phyloP scores from a whole-genome alignment of 2,113 vertebrate genomes.

The Oncorhynchus mykiss region DNA sequence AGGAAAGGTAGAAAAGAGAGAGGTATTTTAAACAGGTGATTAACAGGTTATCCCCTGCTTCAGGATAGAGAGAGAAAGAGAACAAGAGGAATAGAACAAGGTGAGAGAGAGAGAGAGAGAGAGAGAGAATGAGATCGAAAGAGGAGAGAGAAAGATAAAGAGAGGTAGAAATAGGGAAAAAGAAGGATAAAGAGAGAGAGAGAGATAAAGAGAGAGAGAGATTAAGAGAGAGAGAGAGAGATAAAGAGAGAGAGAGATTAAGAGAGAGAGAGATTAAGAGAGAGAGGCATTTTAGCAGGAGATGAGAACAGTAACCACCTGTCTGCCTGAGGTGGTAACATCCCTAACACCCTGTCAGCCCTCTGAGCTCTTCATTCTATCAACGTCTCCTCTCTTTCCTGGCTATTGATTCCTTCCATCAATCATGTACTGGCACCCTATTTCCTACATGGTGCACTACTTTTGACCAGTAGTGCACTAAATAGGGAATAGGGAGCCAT shows the following conservation, averaged over 20 bases:
- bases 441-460: too few species aligned
- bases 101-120: neutral
- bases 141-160: neutral
- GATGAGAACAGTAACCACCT: too few species aligned
- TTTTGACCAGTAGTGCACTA: too few species aligned
- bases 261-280: neutral
- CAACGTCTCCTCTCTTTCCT: neutral
- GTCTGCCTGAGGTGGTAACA: neutral
- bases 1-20: too few species aligned
- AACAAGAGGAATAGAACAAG: neutral
- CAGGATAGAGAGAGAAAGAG: too few species aligned
- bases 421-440: neutral
- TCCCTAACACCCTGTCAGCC: neutral
- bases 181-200: neutral
- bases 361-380: neutral
- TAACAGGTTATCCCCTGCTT: neutral
- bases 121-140: too few species aligned
- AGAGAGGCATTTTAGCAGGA: too few species aligned
- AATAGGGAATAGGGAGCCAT: too few species aligned
- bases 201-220: too few species aligned
- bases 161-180: neutral
- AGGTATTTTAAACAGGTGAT: too few species aligned
- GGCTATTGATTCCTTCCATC: neutral
- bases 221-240: too few species aligned
- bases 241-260: too few species aligned